A percentile compares a stretch with the other conserved stretches of the same genome.
Conservation (phyloP, 1,140 invertebrate genomes). For the Drosophila punjabiensis region DNA sequence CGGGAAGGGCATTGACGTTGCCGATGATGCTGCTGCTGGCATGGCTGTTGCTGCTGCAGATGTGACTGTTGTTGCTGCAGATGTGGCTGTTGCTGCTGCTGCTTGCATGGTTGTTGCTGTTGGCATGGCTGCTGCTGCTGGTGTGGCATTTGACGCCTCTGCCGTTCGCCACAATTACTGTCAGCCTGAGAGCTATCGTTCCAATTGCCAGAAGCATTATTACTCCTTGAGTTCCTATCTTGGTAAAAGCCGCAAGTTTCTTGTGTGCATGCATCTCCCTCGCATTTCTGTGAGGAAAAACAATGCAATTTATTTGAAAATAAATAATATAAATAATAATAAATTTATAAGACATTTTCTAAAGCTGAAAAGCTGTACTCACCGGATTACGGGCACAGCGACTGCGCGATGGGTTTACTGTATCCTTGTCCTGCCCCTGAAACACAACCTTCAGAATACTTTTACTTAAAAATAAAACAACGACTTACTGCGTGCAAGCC, state of each 20-base stretch:
- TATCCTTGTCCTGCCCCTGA: background rate
- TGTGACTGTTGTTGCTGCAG: conserved; percentile 2
- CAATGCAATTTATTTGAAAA: background rate
- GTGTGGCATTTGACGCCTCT: background rate
- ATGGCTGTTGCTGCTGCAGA: background rate
- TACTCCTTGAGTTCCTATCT: background rate
- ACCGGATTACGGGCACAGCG: background rate
- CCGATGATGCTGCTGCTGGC: background rate
- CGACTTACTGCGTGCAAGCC: background rate
- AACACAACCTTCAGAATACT: background rate
- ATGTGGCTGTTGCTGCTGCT: background rate
- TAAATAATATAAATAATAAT: background rate
- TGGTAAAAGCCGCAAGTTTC: background rate
- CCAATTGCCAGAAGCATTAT: background rate
- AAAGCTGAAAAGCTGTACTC: background rate
- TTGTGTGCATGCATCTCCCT: background rate
- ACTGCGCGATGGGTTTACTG: background rate
- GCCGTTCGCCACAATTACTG: conserved; percentile 22
- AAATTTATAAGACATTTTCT: background rate
- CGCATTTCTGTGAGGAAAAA: background rate
- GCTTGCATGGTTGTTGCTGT: background rate
- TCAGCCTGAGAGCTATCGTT: conserved; percentile 11
- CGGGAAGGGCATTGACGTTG: background rate
- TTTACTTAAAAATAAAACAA: background rate
- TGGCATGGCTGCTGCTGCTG: background rate